Percentiles rank a stretch among this genome's conserved stretches.
Conservation (phyloP, 2,797 vertebrate genomes). For the Poeciliopsis presidionis region DNA sequence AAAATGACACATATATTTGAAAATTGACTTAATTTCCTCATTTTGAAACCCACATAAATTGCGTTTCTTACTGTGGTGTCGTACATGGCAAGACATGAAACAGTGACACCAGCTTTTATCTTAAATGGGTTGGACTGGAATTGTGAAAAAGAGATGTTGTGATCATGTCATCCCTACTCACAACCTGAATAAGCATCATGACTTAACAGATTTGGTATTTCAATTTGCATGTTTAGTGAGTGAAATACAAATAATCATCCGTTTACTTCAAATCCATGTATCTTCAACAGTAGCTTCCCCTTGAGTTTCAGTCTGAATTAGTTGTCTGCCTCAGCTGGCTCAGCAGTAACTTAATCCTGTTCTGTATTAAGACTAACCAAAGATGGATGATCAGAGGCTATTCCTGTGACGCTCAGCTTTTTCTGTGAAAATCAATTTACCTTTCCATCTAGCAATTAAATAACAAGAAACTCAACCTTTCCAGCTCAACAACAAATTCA, state of each 20-base stretch:
- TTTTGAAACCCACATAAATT: neutral
- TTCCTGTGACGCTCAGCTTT: conserved; percentile 40
- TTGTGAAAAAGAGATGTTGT: neutral
- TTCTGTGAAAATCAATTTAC: conserved; percentile 64
- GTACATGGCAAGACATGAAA: neutral
- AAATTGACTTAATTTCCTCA: neutral
- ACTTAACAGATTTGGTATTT: neutral
- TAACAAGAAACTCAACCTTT: conserved; percentile 35
- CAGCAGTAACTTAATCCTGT: conserved; percentile 66
- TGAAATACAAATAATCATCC: conserved; percentile 29
- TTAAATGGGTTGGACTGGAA: neutral
- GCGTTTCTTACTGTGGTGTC: neutral
- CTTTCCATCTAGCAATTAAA: conserved; percentile 38
- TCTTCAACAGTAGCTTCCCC: conserved; percentile 53
- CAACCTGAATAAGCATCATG: neutral
- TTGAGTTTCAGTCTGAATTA: conserved; percentile 55
- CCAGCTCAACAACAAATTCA: conserved; percentile 54
- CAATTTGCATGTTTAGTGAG: conserved; percentile 13
- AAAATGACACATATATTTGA: neutral
- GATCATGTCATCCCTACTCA: neutral
- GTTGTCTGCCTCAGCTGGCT: conserved; percentile 64
- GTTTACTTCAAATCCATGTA: conserved; percentile 17
- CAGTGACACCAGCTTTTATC: neutral
- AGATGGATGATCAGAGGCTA: conserved; percentile 53
- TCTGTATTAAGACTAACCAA: conserved; percentile 50